Evolutionary conservation across 2,888 invertebrate genomes (phyloP).

Genomic region (Lydus trimaculatus): DNA sequence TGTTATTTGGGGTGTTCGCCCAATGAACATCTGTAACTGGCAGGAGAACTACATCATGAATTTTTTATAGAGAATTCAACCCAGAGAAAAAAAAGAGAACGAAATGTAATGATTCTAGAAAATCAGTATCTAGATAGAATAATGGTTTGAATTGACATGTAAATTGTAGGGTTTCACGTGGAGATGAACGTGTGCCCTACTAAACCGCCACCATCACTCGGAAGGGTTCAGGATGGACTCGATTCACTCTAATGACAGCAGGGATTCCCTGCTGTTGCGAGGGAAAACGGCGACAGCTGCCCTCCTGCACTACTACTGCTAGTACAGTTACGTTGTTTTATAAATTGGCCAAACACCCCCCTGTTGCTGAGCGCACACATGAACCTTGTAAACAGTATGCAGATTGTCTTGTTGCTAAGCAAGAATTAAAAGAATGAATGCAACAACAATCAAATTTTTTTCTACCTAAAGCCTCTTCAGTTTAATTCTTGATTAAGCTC

Average conservation of each 20-base stretch:
- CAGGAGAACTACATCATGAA: slow-evolving; percentile 18
- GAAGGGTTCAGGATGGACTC: slow-evolving; percentile 32
- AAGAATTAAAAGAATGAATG: background rate
- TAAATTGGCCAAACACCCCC: slow-evolving; percentile 41
- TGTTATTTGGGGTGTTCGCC: slow-evolving; percentile 1
- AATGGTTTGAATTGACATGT: slow-evolving; percentile 24
- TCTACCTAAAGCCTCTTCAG: background rate
- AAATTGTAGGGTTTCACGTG: slow-evolving; percentile 28
- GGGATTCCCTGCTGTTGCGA: slow-evolving; percentile 34
- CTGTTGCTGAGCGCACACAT: slow-evolving; percentile 31
- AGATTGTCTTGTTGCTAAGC: background rate
- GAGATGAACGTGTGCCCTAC: slow-evolving; percentile 40
- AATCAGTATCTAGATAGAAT: slow-evolving; percentile 7
- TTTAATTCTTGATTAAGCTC: slow-evolving; percentile 2
- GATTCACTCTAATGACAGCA: slow-evolving; percentile 40
- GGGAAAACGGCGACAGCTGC: slow-evolving; percentile 38
- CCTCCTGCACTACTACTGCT: slow-evolving; percentile 37
- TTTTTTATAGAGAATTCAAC: slow-evolving; percentile 14
- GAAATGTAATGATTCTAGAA: background rate
- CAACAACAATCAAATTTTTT: background rate
- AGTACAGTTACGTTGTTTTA: slow-evolving; percentile 43
- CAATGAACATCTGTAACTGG: slow-evolving; percentile 2
- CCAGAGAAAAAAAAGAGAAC: too few species aligned
- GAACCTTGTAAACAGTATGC: background rate
- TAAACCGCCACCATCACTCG: slow-evolving; percentile 28